Evolutionary conservation across 2,888 invertebrate species (phyloP).

Genomic region (Eupithecia pulchellata): DNA sequence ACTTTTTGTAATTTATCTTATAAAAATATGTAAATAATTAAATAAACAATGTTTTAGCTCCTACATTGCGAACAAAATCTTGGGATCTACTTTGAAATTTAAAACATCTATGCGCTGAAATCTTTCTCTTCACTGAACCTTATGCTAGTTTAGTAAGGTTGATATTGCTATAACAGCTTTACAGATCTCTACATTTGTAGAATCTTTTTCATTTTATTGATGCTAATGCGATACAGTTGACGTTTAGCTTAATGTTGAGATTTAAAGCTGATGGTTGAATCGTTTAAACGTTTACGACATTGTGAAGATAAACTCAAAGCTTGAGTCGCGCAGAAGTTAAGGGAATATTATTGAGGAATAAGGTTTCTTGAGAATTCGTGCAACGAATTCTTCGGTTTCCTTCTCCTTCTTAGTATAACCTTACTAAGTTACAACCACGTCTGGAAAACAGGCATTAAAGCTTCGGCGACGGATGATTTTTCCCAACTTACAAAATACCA

Average conservation of each 20-base stretch:
- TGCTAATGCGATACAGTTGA: conserved; percentile 34
- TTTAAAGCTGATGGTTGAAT: conserved; percentile 25
- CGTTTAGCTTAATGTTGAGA: conserved; percentile 35
- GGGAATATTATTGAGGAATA: neutral
- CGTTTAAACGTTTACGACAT: conserved; percentile 16
- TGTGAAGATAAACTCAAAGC: neutral
- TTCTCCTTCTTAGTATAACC: no score
- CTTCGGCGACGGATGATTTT: no score
- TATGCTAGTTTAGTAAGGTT: neutral
- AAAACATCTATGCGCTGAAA: conserved; percentile 63
- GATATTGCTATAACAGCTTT: conserved; percentile 15
- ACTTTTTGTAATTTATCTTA: no score
- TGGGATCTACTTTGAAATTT: conserved; percentile 76
- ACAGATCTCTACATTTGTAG: conserved; percentile 1
- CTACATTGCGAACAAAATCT: conserved; percentile 73
- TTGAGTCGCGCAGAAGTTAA: neutral
- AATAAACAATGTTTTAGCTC: conserved; percentile 32
- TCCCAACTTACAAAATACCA: no score
- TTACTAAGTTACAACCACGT: no score
- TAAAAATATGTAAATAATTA: no score
- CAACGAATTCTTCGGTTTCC: neutral
- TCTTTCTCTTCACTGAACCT: neutral
- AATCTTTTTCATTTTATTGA: conserved; percentile 49
- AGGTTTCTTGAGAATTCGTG: neutral
- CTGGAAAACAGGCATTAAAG: no score